These are phyloP conservation scores for Pseudomyrmex flavicornis DNA, from an alignment of 1,140 invertebrate genomes.

Conservation along the genomic window DNA sequence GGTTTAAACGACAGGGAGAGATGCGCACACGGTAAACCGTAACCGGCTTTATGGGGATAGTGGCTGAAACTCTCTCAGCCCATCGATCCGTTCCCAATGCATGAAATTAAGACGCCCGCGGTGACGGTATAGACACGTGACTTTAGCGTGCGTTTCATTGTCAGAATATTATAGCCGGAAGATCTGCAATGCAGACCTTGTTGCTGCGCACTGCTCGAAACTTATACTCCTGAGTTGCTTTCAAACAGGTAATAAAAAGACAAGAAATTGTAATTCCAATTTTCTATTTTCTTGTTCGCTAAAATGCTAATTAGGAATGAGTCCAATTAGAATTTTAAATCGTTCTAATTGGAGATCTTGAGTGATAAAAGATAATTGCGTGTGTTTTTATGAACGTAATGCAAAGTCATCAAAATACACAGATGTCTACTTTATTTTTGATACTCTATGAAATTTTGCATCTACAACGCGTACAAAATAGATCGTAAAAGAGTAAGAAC, in stretches of 20 bases:
- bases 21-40: constrained; percentile 53
- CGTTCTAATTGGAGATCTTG: not conserved
- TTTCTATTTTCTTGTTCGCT: not conserved
- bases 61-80: not conserved
- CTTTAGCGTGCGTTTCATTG: constrained; percentile 37
- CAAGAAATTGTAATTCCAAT: not conserved
- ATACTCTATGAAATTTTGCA: no score
- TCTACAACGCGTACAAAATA: not conserved
- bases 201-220: not conserved
- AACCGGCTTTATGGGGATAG: constrained; percentile 59
- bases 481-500: not conserved
- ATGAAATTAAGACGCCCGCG: constrained; percentile 69
- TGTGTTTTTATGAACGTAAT: not conserved
- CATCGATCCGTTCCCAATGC: constrained; percentile 70
- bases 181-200: constrained; percentile 66
- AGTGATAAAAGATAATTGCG: constrained; percentile 9
- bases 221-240: not conserved
- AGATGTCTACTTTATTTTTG: no score
- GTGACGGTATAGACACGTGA: constrained; percentile 51
- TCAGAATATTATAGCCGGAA: constrained; percentile 28
- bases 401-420: not conserved
- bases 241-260: constrained; percentile 20
- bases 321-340: not conserved
- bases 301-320: constrained; percentile 24
- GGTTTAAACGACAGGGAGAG: constrained; percentile 43